These are phyloP conservation scores for Characodon lateralis DNA, from an alignment of 2,797 vertebrate genomes.

Conservation along the genomic window DNA sequence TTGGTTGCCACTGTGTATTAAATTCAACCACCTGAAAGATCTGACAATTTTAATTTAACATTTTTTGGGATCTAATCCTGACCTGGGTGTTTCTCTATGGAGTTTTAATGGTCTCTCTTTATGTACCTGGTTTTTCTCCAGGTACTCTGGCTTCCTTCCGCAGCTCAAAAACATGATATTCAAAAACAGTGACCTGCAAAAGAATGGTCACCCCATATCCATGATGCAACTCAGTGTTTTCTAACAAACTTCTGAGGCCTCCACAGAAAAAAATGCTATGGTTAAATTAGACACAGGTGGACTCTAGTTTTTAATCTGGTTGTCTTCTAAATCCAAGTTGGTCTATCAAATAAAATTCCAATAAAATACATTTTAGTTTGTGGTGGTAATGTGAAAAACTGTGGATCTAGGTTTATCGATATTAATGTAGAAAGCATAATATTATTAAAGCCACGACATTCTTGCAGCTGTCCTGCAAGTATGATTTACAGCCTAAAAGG, in stretches of 20 bases:
- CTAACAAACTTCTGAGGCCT: no score
- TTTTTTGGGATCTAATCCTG: not conserved
- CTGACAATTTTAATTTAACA: not conserved
- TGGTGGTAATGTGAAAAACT: not conserved
- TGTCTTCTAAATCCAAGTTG: not conserved
- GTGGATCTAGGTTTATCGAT: not conserved
- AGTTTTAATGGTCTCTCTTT: not conserved
- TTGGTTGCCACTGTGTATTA: not conserved
- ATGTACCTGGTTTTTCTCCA: not conserved
- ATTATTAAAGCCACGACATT: constrained; percentile 43
- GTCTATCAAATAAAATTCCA: not conserved
- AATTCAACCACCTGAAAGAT: not conserved
- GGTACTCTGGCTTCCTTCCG: not conserved
- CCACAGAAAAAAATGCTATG: no score
- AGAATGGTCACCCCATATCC: no score
- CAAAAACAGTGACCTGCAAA: no score
- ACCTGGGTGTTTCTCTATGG: not conserved
- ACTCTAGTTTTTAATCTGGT: not conserved
- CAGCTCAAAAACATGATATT: not conserved
- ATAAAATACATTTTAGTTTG: not conserved
- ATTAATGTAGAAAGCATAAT: constrained; percentile 14
- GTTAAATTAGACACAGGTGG: not conserved
- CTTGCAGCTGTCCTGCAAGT: constrained; percentile 22
- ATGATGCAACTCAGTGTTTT: no score
- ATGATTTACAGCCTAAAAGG: constrained; percentile 26